These are phyloP conservation scores for Cordilura impudica DNA, from an alignment of 2,888 invertebrate genomes.

Conservation along the genomic window DNA sequence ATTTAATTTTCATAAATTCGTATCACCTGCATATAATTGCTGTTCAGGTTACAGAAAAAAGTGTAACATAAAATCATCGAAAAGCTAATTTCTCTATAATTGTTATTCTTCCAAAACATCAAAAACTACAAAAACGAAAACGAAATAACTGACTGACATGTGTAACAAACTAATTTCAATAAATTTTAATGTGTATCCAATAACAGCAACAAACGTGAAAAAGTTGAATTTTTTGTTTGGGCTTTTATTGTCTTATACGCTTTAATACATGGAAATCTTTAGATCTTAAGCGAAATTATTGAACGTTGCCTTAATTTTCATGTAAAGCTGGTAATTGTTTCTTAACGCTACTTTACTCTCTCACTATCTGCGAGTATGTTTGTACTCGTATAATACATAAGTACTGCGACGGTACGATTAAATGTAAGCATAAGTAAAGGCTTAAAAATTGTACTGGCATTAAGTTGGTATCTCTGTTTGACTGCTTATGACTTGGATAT, in stretches of 20 bases:
- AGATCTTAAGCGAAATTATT: conserved; percentile 64
- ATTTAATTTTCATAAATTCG: no score
- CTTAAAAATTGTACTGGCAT: neutral
- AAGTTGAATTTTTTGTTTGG: conserved; percentile 14
- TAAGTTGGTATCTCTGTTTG: neutral
- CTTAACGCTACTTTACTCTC: conserved; percentile 64
- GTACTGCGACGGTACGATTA: neutral
- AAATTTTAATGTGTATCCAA: conserved; percentile 51
- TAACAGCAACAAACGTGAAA: conserved; percentile 37
- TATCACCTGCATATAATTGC: conserved; percentile 46
- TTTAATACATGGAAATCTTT: conserved; percentile 57
- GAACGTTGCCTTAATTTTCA: conserved; percentile 63
- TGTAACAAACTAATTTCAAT: conserved; percentile 49
- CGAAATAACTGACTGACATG: conserved; percentile 38
- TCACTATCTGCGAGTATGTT: neutral
- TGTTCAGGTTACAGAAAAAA: conserved; percentile 3
- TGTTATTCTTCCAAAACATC: conserved; percentile 42
- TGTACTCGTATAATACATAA: neutral
- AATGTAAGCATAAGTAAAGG: neutral
- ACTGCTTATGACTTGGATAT: conserved; percentile 21
- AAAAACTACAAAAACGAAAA: conserved; percentile 25
- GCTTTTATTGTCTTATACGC: conserved; percentile 48
- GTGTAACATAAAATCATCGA: conserved; percentile 35
- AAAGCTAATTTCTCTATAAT: conserved; percentile 14
- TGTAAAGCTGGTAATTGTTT: conserved; percentile 65